Evolutionary conservation across 1,140 invertebrate species (phyloP), one percentile per base, ranked within the genome.

Genomic region (Drosophila mayri): DNA sequence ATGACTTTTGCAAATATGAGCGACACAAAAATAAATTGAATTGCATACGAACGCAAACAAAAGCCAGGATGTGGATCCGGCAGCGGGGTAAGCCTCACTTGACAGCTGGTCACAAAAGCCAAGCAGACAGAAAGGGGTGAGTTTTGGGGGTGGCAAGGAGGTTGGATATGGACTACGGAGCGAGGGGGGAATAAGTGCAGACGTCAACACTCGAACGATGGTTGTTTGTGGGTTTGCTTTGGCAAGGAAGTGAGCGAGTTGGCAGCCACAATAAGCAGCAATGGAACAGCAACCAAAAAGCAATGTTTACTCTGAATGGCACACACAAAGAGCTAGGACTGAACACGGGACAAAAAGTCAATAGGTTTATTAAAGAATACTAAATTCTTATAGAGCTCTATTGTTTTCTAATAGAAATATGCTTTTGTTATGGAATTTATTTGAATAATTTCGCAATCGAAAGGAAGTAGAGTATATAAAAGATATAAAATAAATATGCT

Each of bases 291-390:
- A 75, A 90, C 73, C 68, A 71, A 90, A 81, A 75, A 78, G 73
- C 76, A 88, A 85, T 90, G 85, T 90, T 90, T 90, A 90, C 76
- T 85, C 75, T 76, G 66, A 76, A 85, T 90, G 57, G 75, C 64
- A 83, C 72, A 80, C 76, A 82, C 50, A 46, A 22, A 67, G 28
- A 66, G 49, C 52, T 55, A 38, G 52, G 22, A 25, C 5, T 2
- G n/a, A 20, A 18, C 49, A 55, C 58, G 32, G 35, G 25, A 55
- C 35, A 16, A 60, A 60, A 32, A 32, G 11, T 16, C 3, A 47
- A 60, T 14, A 12, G 18, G 14, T 20, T 54, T 11, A 3, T n/a
- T 10, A 6, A 10, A 14, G 2, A 2, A 16, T 2, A 52, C 14
- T 50, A 52, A 8, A 20, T 11, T 28, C 4, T 12, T 30, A 32